phyloP scores from a whole-genome alignment of 1,140 invertebrate species.

The Marisa cornuarietis region DNA sequence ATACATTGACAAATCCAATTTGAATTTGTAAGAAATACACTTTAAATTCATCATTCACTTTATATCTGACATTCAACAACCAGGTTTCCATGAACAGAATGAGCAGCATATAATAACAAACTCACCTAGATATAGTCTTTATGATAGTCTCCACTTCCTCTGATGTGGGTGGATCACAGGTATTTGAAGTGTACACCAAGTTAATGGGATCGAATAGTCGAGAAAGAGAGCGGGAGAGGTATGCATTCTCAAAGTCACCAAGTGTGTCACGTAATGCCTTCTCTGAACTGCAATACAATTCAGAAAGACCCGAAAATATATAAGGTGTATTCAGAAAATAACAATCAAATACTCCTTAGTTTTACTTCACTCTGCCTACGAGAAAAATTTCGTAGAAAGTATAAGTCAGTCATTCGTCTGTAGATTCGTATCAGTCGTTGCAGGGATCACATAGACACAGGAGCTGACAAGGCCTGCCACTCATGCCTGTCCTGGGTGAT shows the following conservation, averaged over 20 bases:
- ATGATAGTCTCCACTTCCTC: slow-evolving; percentile 78
- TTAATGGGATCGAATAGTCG: slow-evolving; percentile 86
- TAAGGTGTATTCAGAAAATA: neutral
- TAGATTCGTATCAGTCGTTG: too few species aligned
- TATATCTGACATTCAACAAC: neutral
- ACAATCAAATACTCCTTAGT: too few species aligned
- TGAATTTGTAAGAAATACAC: neutral
- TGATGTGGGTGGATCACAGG: slow-evolving; percentile 70
- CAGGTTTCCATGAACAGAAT: neutral
- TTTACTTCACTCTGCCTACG: neutral
- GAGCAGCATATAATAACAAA: neutral
- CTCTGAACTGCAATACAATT: slow-evolving; percentile 63
- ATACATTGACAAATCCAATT: neutral
- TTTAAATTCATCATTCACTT: too few species aligned
- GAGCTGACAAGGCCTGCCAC: too few species aligned
- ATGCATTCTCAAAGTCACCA: slow-evolving; percentile 85
- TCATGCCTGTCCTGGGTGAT: too few species aligned
- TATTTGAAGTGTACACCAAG: slow-evolving; percentile 77
- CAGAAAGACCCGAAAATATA: neutral
- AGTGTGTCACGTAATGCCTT: slow-evolving; percentile 66
- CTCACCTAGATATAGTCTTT: slow-evolving; percentile 74
- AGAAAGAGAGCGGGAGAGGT: slow-evolving; percentile 84
- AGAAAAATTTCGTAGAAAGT: neutral
- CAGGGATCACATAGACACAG: too few species aligned
- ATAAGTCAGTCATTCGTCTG: too few species aligned